Evolutionary conservation across 2,888 invertebrate genomes (phyloP).

Genomic region (Lingula anatina): DNA sequence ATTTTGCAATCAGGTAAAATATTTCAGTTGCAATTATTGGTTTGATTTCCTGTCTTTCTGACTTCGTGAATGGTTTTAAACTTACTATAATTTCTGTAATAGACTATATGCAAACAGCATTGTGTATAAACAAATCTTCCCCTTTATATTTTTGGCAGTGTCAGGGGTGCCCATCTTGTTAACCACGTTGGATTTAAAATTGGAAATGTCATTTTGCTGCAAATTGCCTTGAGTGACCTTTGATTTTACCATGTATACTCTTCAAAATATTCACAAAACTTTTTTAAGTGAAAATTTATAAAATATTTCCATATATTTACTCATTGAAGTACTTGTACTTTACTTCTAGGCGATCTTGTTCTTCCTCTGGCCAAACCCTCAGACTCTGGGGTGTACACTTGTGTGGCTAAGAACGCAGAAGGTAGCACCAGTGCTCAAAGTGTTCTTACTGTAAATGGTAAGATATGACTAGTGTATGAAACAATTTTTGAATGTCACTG

Average conservation of each 20-base stretch:
- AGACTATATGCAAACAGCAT: too few species aligned
- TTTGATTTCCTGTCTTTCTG: neutral
- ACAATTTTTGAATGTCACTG: neutral
- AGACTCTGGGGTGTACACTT: conserved; percentile 40
- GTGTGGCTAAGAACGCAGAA: conserved; percentile 40
- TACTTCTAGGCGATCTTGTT: conserved; percentile 33
- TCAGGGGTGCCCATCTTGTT: too few species aligned
- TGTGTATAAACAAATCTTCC: too few species aligned
- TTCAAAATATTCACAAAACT: too few species aligned
- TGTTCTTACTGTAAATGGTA: conserved; percentile 37
- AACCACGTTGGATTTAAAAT: too few species aligned
- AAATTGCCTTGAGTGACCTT: too few species aligned
- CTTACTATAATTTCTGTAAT: too few species aligned
- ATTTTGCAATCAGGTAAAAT: conserved; percentile 35
- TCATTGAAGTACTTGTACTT: neutral
- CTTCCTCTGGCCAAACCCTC: conserved; percentile 32
- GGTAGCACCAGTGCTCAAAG: conserved; percentile 41
- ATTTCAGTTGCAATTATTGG: neutral
- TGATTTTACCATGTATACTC: too few species aligned
- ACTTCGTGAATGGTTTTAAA: too few species aligned
- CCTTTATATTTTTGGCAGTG: too few species aligned
- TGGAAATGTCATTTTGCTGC: too few species aligned
- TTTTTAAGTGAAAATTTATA: too few species aligned
- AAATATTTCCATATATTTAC: neutral
- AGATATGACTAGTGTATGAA: neutral